Percentiles rank a stretch among this genome's conserved stretches.
phyloP scores from a whole-genome alignment of 1,140 invertebrate genomes.

The Euglossa dilemma region DNA sequence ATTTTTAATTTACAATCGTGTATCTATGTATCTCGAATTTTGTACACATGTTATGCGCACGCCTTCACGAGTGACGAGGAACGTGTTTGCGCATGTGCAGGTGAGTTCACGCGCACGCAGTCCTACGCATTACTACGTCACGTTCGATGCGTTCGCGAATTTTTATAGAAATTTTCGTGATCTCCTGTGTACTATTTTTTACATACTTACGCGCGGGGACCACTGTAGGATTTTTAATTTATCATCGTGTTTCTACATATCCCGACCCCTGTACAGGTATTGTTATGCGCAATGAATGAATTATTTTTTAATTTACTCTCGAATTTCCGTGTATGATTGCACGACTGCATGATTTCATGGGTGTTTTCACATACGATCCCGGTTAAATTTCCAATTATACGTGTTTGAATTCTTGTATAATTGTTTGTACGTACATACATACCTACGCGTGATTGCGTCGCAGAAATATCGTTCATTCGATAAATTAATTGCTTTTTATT shows the following conservation, averaged over 20 bases:
- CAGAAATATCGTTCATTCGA: not conserved
- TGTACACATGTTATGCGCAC: too few species aligned
- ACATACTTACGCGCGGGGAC: too few species aligned
- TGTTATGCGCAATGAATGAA: not conserved
- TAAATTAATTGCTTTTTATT: not conserved
- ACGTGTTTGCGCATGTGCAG: too few species aligned
- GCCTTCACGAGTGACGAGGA: not conserved
- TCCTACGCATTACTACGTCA: too few species aligned
- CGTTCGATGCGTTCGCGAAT: too few species aligned
- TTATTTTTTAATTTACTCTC: not conserved
- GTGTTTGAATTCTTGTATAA: not conserved
- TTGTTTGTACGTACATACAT: not conserved
- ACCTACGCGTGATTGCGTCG: not conserved
- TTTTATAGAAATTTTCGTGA: too few species aligned
- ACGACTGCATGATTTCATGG: not conserved
- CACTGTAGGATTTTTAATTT: too few species aligned
- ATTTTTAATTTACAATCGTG: too few species aligned
- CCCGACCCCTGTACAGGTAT: not conserved
- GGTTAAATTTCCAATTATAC: not conserved
- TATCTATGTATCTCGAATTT: not conserved
- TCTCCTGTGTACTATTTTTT: too few species aligned
- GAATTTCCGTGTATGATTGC: not conserved
- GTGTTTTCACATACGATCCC: not conserved
- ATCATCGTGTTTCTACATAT: too few species aligned
- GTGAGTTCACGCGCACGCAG: too few species aligned